Percentiles rank a stretch among this genome's conserved stretches.
phyloP scores from a whole-genome alignment of 2,888 invertebrate species.

The Branchellion lobata region DNA sequence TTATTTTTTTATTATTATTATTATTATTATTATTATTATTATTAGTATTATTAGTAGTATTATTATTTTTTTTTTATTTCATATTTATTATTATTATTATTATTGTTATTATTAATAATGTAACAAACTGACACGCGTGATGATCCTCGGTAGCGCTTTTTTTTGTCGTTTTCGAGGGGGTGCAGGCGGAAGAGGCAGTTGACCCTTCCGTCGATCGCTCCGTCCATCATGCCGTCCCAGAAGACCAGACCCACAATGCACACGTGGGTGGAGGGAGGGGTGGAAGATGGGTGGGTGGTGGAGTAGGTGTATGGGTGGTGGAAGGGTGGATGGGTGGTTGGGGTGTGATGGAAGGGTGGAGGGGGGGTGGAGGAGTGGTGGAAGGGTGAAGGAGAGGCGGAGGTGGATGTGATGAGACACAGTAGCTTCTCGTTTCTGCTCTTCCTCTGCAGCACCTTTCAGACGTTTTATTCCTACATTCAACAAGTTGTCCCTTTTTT shows the following conservation, averaged over 20 bases:
- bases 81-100: too few relatives aligned
- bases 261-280: background rate
- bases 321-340: background rate
- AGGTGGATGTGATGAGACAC: constrained; percentile 26
- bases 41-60: background rate
- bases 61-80: background rate
- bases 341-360: background rate
- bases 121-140: constrained; percentile 2
- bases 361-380: background rate
- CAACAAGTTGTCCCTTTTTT: background rate
- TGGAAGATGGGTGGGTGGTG: too few relatives aligned
- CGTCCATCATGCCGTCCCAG: constrained; percentile 24
- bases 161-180: constrained; percentile 34
- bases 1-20: background rate
- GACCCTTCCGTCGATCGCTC: background rate
- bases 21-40: too few relatives aligned
- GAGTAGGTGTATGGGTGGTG: background rate
- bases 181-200: constrained; percentile 18
- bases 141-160: background rate
- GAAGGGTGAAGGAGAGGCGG: background rate
- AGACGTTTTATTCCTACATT: background rate
- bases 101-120: too few relatives aligned
- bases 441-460: constrained; percentile 27
- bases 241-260: constrained; percentile 33
- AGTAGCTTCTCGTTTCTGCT: constrained; percentile 23